phyloP scores from a whole-genome alignment of 2,888 invertebrate species.

The Tromatobia lineatoria region DNA sequence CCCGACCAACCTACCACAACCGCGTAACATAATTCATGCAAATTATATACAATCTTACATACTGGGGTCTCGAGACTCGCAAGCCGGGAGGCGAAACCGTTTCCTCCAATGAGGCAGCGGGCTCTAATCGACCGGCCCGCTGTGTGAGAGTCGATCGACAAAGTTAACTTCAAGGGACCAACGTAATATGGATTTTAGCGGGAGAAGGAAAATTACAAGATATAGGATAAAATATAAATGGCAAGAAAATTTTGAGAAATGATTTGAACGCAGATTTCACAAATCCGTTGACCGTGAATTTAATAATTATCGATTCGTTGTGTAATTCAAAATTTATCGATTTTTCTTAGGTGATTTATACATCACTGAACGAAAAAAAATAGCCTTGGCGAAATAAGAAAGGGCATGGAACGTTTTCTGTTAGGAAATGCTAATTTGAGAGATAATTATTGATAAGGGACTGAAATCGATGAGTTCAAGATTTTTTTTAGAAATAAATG shows the following conservation, averaged over 20 bases:
- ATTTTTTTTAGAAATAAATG: no score
- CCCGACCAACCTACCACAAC: conserved; percentile 58
- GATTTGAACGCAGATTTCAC: conserved; percentile 8
- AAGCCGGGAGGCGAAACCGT: conserved; percentile 53
- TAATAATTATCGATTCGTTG: neutral
- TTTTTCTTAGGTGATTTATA: neutral
- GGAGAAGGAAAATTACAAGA: neutral
- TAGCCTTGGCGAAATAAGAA: neutral
- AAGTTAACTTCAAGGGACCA: conserved; percentile 43
- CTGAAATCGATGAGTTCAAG: neutral
- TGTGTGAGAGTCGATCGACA: conserved; percentile 58
- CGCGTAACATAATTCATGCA: conserved; percentile 70
- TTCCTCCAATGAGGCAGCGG: conserved; percentile 65
- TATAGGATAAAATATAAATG: conserved; percentile 54
- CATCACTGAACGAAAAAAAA: neutral
- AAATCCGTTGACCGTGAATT: neutral
- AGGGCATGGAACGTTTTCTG: neutral
- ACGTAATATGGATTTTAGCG: conserved; percentile 28
- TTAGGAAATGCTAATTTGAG: neutral
- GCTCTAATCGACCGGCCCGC: conserved; percentile 60
- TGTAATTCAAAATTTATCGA: neutral
- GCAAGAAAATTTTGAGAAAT: conserved; percentile 43
- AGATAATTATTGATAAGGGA: neutral
- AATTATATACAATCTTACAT: conserved; percentile 70
- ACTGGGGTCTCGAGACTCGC: conserved; percentile 54